Percentiles rank a stretch among this genome's conserved stretches.
These are phyloP conservation scores for Cacoxenus indagator DNA, from an alignment of 2,888 invertebrate genomes.

Conservation along the genomic window DNA sequence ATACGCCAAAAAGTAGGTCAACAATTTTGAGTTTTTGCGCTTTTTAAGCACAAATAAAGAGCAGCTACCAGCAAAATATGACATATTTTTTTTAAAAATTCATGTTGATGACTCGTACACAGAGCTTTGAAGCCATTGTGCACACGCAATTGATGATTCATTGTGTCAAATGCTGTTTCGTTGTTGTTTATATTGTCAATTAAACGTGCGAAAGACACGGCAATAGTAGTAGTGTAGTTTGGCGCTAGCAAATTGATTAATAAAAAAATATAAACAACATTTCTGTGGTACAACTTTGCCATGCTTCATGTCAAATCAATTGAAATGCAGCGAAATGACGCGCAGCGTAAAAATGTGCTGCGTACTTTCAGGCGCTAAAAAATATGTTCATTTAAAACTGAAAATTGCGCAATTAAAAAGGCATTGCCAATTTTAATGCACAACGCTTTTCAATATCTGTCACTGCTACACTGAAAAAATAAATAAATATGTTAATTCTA, in stretches of 20 bases:
- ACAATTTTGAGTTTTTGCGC: not conserved
- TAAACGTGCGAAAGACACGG: not conserved
- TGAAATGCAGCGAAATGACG: slow-evolving; percentile 48
- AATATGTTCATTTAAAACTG: slow-evolving; percentile 6
- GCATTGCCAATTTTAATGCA: not conserved
- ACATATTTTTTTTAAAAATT: not conserved
- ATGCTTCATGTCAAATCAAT: slow-evolving; percentile 35
- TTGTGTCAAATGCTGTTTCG: not conserved
- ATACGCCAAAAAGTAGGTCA: not conserved
- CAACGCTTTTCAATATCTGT: not conserved
- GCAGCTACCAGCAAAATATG: not conserved
- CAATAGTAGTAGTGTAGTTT: too few species aligned
- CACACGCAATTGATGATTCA: not conserved
- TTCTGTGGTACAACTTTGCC: not conserved
- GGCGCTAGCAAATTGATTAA: too few species aligned
- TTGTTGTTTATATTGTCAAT: not conserved
- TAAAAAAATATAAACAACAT: slow-evolving; percentile 14
- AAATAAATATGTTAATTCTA: not conserved
- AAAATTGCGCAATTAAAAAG: slow-evolving; percentile 17
- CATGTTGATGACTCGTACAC: not conserved
- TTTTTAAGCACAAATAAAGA: not conserved
- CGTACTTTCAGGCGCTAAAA: slow-evolving; percentile 43
- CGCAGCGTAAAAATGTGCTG: slow-evolving; percentile 41
- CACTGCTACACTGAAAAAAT: not conserved
- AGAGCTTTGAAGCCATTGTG: not conserved